Evolutionary conservation across 2,888 invertebrate species (phyloP).

Genomic region (Apodemia duryi): DNA sequence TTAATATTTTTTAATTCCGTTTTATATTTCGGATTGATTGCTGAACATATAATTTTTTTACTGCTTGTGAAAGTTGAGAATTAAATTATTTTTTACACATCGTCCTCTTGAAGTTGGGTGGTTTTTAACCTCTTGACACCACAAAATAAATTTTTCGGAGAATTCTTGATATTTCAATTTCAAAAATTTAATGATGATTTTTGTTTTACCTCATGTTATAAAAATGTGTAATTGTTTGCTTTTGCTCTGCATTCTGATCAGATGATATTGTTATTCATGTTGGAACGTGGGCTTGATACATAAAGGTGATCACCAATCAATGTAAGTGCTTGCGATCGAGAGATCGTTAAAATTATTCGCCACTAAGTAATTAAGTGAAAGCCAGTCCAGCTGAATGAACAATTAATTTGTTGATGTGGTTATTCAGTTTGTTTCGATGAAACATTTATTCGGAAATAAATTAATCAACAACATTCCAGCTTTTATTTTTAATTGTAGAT

Average conservation of each 20-base stretch:
- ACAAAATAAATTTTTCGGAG: too few species aligned
- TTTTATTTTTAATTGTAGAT: constrained; percentile 3
- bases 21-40: too few species aligned
- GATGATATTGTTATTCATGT: constrained; percentile 1
- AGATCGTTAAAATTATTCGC: constrained; percentile 36
- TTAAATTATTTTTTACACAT: too few species aligned
- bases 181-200: too few species aligned
- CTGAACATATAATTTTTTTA: too few species aligned
- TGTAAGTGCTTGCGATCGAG: constrained; percentile 33
- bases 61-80: too few species aligned
- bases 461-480: constrained; percentile 9
- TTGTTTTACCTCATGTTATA: neutral
- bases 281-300: neutral
- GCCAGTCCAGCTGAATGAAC: constrained; percentile 35
- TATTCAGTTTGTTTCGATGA: constrained; percentile 31
- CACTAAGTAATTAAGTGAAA: constrained; percentile 37
- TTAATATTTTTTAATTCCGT: too few species aligned
- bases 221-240: neutral
- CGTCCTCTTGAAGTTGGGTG: too few species aligned
- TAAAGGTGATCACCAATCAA: constrained; percentile 28
- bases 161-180: too few species aligned
- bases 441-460: constrained; percentile 21
- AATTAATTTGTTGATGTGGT: constrained; percentile 34
- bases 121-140: too few species aligned
- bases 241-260: constrained; percentile 3